Percentiles rank a stretch among this genome's conserved stretches.
Evolutionary conservation across 2,797 vertebrate species (phyloP).

Genomic region (Enteromius afrohamiltoni): DNA sequence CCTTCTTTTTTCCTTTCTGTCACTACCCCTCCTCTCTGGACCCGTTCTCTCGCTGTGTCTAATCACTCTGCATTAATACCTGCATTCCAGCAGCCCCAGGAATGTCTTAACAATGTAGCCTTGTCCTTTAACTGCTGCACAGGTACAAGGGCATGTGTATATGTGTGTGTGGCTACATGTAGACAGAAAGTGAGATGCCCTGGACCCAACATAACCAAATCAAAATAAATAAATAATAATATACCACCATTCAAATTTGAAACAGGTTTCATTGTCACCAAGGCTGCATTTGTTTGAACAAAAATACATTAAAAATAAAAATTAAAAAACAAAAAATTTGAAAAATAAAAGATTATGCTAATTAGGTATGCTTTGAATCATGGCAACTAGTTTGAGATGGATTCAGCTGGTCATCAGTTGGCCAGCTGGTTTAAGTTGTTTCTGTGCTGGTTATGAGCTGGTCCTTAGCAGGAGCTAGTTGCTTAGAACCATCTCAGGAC

Average conservation of each 20-base stretch:
- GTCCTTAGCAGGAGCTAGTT: too few relatives aligned
- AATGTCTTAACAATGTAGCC: slow-evolving; percentile 80
- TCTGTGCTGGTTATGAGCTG: too few relatives aligned
- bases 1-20: slow-evolving; percentile 16
- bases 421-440: too few relatives aligned
- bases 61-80: slow-evolving; percentile 78
- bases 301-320: too few relatives aligned
- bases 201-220: not conserved
- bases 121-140: slow-evolving; percentile 68
- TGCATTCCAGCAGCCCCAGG: slow-evolving; percentile 79
- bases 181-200: slow-evolving; percentile 48
- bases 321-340: too few relatives aligned
- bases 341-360: too few relatives aligned
- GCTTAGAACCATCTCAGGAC: too few relatives aligned
- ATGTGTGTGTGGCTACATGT: not conserved
- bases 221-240: not conserved
- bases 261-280: not conserved
- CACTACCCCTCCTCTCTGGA: not conserved
- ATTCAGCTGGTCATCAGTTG: too few relatives aligned
- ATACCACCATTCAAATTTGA: not conserved
- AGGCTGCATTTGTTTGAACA: not conserved
- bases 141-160: slow-evolving; percentile 48
- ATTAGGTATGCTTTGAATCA: too few relatives aligned
- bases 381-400: too few relatives aligned
- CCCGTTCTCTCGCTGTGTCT: slow-evolving; percentile 62